Percentiles rank a stretch among this genome's conserved stretches.
phyloP scores from a whole-genome alignment of 2,888 invertebrate species.

The Drosophila stalkeri region DNA sequence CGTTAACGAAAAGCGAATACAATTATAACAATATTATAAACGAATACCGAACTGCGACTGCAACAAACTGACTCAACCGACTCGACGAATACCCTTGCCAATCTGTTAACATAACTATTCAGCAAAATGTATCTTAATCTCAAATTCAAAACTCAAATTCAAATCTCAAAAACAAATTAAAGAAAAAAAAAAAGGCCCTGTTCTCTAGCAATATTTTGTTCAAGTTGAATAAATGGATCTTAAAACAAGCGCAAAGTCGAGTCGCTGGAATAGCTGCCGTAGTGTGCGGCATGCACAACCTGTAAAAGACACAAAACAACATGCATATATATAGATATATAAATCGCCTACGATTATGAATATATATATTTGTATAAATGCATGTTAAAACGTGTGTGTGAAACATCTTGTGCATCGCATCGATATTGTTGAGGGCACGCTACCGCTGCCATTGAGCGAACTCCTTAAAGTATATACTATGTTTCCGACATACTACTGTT shows the following conservation, averaged over 20 bases:
- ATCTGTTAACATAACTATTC: constrained; percentile 52
- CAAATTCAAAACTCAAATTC: no score
- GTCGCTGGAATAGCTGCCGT: constrained; percentile 76
- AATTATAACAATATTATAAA: constrained; percentile 11
- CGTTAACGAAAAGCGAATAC: constrained; percentile 36
- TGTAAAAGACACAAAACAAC: not conserved
- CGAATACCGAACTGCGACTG: constrained; percentile 13
- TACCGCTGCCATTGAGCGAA: constrained; percentile 74
- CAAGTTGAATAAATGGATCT: constrained; percentile 73
- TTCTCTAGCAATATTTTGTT: constrained; percentile 82
- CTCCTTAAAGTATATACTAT: constrained; percentile 53
- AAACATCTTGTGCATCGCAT: constrained; percentile 36
- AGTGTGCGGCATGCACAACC: constrained; percentile 56
- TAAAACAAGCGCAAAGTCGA: constrained; percentile 72
- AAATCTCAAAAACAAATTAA: no score
- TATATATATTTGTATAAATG: not conserved
- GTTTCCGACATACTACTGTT: constrained; percentile 60
- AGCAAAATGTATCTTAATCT: not conserved
- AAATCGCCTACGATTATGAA: constrained; percentile 3
- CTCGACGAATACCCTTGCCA: constrained; percentile 63
- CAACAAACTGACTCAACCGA: not conserved
- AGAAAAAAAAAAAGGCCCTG: constrained; percentile 61
- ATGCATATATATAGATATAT: not conserved
- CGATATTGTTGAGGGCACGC: constrained; percentile 39
- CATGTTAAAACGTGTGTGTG: constrained; percentile 10